Conservation (phyloP, 2,888 invertebrate species). For the Graphium colonna region DNA sequence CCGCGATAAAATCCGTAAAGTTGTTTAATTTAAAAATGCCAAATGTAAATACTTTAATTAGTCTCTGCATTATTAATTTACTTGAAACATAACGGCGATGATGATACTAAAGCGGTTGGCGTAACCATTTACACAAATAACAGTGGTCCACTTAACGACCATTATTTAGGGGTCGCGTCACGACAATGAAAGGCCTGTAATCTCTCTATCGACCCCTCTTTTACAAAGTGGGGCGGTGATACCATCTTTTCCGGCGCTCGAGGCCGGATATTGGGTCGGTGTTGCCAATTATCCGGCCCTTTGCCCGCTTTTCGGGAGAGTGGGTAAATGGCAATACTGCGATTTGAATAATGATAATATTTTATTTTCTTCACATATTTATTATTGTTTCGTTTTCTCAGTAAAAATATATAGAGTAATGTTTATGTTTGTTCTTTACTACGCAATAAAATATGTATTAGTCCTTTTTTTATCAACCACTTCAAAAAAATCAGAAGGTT, state of each 20-base stretch:
- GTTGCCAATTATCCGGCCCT: conserved; percentile 36
- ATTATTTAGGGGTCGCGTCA: background rate
- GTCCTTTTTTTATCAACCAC: no score
- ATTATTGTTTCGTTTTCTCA: no score
- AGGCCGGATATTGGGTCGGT: conserved; percentile 42
- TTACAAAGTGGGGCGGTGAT: conserved; percentile 26
- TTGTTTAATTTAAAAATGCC: no score
- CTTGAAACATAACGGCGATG: no score
- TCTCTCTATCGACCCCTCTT: conserved; percentile 29
- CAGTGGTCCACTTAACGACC: background rate
- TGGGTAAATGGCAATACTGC: conserved; percentile 14
- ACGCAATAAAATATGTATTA: no score
- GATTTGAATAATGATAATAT: background rate
- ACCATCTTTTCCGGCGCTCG: conserved; percentile 37
- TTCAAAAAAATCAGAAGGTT: no score
- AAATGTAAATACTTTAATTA: no score
- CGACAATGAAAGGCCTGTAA: conserved; percentile 4
- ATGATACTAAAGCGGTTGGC: background rate
- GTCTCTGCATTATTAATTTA: no score
- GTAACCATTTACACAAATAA: background rate
- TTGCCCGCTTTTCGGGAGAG: conserved; percentile 30
- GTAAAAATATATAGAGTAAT: no score
- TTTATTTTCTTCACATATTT: no score
- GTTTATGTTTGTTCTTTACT: no score
- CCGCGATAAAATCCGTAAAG: no score